Evolutionary conservation across 2,888 invertebrate species (phyloP), one percentile per base, ranked within the genome.

Genomic region (Oxycera nigricornis): DNA sequence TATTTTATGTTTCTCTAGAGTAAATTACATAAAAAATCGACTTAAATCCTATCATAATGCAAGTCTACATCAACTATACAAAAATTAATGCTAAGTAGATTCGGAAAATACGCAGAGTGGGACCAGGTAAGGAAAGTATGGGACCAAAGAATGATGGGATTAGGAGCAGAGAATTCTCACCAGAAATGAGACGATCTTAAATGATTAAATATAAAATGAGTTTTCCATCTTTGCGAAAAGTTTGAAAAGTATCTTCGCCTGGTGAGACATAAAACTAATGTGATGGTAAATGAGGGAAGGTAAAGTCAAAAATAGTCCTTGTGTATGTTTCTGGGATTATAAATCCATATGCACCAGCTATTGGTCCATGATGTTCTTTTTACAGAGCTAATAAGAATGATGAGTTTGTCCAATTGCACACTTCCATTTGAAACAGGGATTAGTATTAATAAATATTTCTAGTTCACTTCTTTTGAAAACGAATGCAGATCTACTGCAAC

Each of bases 151-250:
- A 55, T 17, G 52, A 52, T 70, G 70, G 3, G 65, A 20, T 50
- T 50, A 52, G 55, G 31, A 31, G 70, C n/a, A 50, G n/a, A 30
- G 24, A n/a, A 11, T 17, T 55, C 46, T 65, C 24, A 65, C 41
- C 24, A 22, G 39, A 9, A n/a, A 24, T 26, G 41, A 65, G 14
- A 24, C 41, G 31, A 52, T 30, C 31, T 24, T 14, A 55, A 70
- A 70, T 70, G 70, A 70, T 70, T 70, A 70, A 70, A 70, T 70
- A 70, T 22, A 70, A 30, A 55, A 70, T 70, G 68, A 28, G 28
- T 68, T 68, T 68, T 30, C n/a, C 6, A 28, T 68, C 24, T 26
- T 55, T 24, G 22, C 6, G 14, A 59, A 59, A 30, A 17, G 9
- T 59, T 7, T 59, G 59, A 14, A 59, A 59, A 30, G 2, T 59